Evolutionary conservation across 2,797 vertebrate species (phyloP), one percentile per base, ranked within the genome.

Genomic region (Adrianichthys oophorus): DNA sequence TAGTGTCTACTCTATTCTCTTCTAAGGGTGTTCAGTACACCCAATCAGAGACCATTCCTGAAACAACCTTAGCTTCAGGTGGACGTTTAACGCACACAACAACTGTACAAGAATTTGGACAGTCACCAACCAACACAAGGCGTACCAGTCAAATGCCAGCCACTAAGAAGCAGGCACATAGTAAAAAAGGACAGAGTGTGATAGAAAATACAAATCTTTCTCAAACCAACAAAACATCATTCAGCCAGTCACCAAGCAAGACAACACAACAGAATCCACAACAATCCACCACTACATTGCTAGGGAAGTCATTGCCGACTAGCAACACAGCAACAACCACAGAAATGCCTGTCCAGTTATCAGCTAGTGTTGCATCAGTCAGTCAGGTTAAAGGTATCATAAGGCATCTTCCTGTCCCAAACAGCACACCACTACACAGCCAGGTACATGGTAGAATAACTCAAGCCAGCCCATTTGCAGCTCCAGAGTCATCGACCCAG

Each of bases 131-230:
- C 43, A 46, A 15, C 26, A 46, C 43, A 37, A 15, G 29, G 19
- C 18, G 4, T 15, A 5, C 26, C 19, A 10, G 17, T 46, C 26
- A 32, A 16, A 19, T 44, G 8, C 4, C 29, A 51, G 49, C 32
- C 48, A 53, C 52, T 21, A 21, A 50, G 2, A 37, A 62, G 1
- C 4, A 7, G 59, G 0, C 15, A 14, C 16, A 15, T 0, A 24
- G 23, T 5, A 0, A 40, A 37, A 37, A 37, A 37, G 32, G 32
- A 37, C 32, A 37, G 32, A 37, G 10, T 37, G 13, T 37, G 7
- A 12, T 32, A 32, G 29, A 32, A 32, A 32, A 10, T 8, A 1
- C 13, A 17, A 65, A 17, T 58, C 53, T 58, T 47, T 42, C 50
- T 26, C 15, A 6, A 23, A 41, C 10, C 1, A 54, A 41, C 37